Percentiles rank a stretch among this genome's conserved stretches.
These are phyloP conservation scores for Fringilla coelebs DNA, from an alignment of 2,797 vertebrate genomes.

Conservation along the genomic window DNA sequence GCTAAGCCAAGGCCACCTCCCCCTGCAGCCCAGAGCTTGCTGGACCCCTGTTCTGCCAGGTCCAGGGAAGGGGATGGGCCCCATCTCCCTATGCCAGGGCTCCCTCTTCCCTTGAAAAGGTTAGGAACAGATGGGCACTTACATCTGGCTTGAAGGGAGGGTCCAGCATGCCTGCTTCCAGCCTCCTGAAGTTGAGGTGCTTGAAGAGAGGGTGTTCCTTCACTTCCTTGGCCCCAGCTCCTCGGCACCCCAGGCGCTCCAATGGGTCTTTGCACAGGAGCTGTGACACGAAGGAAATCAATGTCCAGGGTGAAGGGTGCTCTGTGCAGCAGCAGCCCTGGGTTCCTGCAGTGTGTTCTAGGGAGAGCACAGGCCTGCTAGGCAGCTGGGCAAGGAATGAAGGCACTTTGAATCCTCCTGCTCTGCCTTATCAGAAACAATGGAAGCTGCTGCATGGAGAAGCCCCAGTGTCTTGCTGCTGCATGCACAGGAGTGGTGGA, in stretches of 20 bases:
- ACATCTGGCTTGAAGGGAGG: conserved; percentile 94
- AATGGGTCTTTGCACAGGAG: conserved; percentile 90
- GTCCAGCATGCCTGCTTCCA: conserved; percentile 93
- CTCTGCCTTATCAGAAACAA: neutral
- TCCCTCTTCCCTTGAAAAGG: neutral
- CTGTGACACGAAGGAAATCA: conserved; percentile 61
- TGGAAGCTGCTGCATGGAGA: neutral
- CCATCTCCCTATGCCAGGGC: neutral
- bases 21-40: neutral
- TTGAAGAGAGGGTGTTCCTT: conserved; percentile 90
- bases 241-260: conserved; percentile 86
- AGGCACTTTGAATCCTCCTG: neutral
- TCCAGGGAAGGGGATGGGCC: neutral
- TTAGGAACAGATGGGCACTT: conserved; percentile 62
- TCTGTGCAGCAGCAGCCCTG: neutral
- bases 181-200: conserved; percentile 91
- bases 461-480: neutral
- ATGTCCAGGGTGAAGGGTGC: neutral
- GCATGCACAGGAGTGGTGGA: neutral
- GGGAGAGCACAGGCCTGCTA: rapidly evolving
- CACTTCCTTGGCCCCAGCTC: conserved; percentile 86
- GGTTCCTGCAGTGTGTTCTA: neutral
- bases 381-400: neutral
- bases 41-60: neutral
- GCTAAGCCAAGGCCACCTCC: neutral